Evolutionary conservation across 2,797 vertebrate species (phyloP).

Genomic region (Miichthys miiuy): DNA sequence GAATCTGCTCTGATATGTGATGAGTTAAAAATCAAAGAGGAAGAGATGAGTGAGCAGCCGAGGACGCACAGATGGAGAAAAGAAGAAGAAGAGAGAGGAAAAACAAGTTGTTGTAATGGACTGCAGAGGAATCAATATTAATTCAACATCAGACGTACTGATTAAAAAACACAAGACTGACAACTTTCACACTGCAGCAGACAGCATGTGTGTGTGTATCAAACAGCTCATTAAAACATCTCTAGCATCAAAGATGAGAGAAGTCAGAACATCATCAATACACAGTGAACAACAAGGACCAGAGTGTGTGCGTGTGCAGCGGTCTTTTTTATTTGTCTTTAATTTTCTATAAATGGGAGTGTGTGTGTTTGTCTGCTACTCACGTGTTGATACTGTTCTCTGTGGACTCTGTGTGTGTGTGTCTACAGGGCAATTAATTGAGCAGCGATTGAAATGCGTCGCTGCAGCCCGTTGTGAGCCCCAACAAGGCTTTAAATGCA

Average conservation of each 20-base stretch:
- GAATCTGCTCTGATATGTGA: not conserved
- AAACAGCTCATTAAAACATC: conserved; percentile 33
- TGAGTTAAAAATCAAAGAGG: conserved; percentile 14
- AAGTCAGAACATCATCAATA: conserved; percentile 17
- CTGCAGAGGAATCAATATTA: conserved; percentile 47
- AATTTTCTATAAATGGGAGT: conserved; percentile 43
- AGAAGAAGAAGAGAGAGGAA: not conserved
- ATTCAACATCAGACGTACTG: conserved; percentile 40
- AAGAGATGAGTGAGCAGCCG: not conserved
- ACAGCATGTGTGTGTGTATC: conserved; percentile 1
- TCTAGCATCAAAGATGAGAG: conserved; percentile 39
- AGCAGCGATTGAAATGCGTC: conserved; percentile 67
- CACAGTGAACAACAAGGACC: conserved; percentile 1
- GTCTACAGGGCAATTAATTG: conserved; percentile 63
- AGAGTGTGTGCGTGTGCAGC: not conserved
- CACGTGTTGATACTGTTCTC: conserved; percentile 48
- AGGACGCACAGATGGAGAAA: not conserved
- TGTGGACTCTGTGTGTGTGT: conserved; percentile 27
- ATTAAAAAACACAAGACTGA: conserved; percentile 46
- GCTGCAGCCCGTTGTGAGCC: conserved; percentile 59
- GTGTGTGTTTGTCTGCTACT: conserved; percentile 51
- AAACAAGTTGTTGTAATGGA: conserved; percentile 13
- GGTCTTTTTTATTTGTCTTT: conserved; percentile 34
- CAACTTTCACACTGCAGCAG: conserved; percentile 27
- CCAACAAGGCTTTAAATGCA: conserved; percentile 69